Evolutionary conservation across 2,888 invertebrate genomes (phyloP).

Genomic region (Phalera bucephala): DNA sequence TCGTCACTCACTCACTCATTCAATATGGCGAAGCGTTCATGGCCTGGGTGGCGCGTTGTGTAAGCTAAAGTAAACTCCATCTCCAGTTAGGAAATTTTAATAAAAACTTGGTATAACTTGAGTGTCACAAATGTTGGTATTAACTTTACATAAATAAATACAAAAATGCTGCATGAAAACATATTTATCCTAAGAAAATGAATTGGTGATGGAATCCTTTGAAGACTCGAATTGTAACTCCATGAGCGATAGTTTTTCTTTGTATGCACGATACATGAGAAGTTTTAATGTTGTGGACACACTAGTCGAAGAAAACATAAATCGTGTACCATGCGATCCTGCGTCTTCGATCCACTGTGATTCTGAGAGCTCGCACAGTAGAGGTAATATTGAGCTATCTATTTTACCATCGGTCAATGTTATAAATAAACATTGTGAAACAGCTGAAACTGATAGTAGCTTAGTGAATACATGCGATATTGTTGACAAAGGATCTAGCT

Average conservation of each 20-base stretch:
- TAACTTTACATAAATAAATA: too few species aligned
- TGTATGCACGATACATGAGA: slow-evolving; percentile 73
- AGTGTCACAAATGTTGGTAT: too few species aligned
- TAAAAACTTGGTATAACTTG: too few species aligned
- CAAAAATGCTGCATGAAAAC: too few species aligned
- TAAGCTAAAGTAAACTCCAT: too few species aligned
- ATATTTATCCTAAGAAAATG: slow-evolving; percentile 33
- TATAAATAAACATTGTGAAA: slow-evolving; percentile 51
- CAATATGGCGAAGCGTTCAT: too few species aligned
- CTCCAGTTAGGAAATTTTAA: too few species aligned
- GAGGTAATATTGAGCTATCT: slow-evolving; percentile 65
- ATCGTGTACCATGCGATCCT: slow-evolving; percentile 34
- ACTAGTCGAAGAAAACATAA: slow-evolving; percentile 44
- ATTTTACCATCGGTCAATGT: slow-evolving; percentile 44
- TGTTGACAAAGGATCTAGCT: slow-evolving; percentile 46
- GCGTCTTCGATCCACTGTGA: slow-evolving; percentile 44
- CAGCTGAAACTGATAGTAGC: slow-evolving; percentile 44
- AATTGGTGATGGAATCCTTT: slow-evolving; percentile 74
- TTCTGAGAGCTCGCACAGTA: slow-evolving; percentile 53
- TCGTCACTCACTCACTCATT: too few species aligned
- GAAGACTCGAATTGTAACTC: slow-evolving; percentile 75
- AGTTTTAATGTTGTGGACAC: slow-evolving; percentile 70
- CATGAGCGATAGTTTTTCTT: slow-evolving; percentile 73
- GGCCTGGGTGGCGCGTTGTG: too few species aligned
- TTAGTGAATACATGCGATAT: slow-evolving; percentile 41